phyloP scores from a whole-genome alignment of 2,113 vertebrate genomes.

The Protobothrops mucrosquamatus region DNA sequence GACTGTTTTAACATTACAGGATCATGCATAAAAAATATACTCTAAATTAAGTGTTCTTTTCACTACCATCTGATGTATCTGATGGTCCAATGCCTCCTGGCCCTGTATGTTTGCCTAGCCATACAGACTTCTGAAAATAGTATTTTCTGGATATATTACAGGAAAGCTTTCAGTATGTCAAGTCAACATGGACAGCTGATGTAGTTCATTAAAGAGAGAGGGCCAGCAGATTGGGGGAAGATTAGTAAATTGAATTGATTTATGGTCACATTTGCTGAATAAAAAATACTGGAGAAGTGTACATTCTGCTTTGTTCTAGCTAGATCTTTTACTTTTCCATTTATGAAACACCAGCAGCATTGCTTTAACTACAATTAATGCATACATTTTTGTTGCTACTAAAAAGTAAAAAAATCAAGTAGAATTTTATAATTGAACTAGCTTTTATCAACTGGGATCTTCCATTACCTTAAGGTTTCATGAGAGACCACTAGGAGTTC shows the following conservation, averaged over 20 bases:
- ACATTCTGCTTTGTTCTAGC: background rate
- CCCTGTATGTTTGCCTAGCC: background rate
- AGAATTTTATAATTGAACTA: background rate
- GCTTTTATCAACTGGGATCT: background rate
- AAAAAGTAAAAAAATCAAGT: background rate
- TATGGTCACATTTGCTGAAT: background rate
- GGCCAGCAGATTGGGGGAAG: background rate
- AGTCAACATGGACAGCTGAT: background rate
- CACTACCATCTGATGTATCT: background rate
- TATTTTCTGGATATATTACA: background rate
- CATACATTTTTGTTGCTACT: conserved; percentile 11
- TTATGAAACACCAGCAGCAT: background rate
- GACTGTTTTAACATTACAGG: background rate
- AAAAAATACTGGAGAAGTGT: background rate
- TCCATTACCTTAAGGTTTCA: background rate
- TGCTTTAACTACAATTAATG: background rate
- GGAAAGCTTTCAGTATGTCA: background rate
- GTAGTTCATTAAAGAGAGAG: background rate
- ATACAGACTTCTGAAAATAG: background rate
- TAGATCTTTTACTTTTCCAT: background rate
- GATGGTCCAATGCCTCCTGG: background rate
- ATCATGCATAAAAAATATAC: background rate
- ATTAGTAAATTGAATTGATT: background rate
- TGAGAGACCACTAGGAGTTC: background rate
- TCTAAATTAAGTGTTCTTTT: background rate